Conservation (phyloP, 2,797 vertebrate species). For the Lepilemur ruficaudatus region DNA sequence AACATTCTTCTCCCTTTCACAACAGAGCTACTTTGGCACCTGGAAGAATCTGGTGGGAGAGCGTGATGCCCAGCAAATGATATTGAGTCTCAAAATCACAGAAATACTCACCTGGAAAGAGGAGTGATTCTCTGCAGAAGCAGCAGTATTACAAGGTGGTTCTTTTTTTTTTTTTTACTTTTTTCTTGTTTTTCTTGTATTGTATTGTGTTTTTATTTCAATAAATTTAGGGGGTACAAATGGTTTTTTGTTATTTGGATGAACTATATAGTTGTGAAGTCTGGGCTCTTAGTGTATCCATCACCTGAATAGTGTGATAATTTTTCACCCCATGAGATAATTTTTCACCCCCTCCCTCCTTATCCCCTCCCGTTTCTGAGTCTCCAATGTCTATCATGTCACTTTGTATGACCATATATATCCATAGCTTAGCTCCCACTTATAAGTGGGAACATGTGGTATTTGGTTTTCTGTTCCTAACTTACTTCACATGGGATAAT, state of each 20-base stretch:
- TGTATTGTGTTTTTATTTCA: background rate
- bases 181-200: background rate
- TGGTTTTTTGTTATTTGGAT: background rate
- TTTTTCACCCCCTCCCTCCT: background rate
- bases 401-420: background rate
- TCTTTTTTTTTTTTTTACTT: background rate
- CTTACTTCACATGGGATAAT: background rate
- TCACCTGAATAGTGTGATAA: background rate
- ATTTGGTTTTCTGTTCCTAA: background rate
- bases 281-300: background rate
- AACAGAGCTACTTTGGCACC: background rate
- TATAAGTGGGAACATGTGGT: too few species aligned
- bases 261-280: background rate
- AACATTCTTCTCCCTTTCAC: background rate
- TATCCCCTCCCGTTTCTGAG: too few species aligned
- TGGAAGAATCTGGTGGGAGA: background rate
- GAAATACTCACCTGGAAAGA: background rate
- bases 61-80: background rate
- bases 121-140: background rate
- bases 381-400: background rate
- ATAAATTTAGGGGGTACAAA: background rate
- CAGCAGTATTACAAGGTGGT: background rate
- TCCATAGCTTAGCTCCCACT: background rate
- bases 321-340: background rate
- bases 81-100: background rate